Evolutionary conservation across 2,888 invertebrate genomes (phyloP).

Genomic region (Eupithecia insigniata): DNA sequence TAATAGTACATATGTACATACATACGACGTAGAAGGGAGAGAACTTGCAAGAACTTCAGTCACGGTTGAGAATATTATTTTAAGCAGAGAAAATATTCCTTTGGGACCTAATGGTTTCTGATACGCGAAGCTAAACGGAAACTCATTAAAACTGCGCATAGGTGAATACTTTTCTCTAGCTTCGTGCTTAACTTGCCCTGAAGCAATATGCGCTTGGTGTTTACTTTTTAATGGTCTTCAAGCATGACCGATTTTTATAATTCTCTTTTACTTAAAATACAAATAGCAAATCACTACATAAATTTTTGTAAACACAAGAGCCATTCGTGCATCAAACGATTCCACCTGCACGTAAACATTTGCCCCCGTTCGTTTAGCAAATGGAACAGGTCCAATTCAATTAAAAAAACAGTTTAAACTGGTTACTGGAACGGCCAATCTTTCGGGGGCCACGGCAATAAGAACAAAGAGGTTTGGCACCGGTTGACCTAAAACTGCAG

Average conservation of each 20-base stretch:
- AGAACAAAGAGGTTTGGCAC: conserved; percentile 55
- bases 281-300: not conserved
- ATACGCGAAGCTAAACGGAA: conserved; percentile 28
- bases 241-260: not conserved
- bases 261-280: not conserved
- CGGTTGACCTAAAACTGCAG: conserved; percentile 79
- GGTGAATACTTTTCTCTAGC: conserved; percentile 10
- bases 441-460: conserved; percentile 49
- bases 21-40: not conserved
- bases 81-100: not conserved
- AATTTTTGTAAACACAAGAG: conserved; percentile 1
- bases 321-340: conserved; percentile 6
- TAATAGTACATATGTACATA: no score
- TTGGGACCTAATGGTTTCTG: conserved; percentile 14
- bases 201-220: not conserved
- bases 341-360: conserved; percentile 12
- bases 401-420: conserved; percentile 36
- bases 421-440: conserved; percentile 33
- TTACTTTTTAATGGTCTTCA: conserved; percentile 21
- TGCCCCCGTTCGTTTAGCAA: conserved; percentile 10
- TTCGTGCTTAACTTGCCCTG: conserved; percentile 5
- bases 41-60: not conserved
- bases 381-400: conserved; percentile 24
- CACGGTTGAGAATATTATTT: not conserved
- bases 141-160: conserved; percentile 22